These are phyloP conservation scores for Graphium colonna DNA, from an alignment of 2,888 invertebrate genomes.

Conservation along the genomic window DNA sequence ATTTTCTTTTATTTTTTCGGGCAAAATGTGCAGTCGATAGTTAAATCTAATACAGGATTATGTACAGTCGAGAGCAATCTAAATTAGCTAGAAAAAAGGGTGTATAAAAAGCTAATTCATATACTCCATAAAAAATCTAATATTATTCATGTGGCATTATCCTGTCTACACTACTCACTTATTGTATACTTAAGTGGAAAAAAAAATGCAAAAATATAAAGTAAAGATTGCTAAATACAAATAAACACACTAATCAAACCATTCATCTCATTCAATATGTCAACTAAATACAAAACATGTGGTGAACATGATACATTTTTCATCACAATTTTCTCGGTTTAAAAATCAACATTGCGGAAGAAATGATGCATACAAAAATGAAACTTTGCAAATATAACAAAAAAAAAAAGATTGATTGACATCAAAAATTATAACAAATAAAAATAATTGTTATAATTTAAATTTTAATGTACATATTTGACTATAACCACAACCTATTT, in stretches of 20 bases:
- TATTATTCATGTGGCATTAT: slow-evolving; percentile 2
- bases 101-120: slow-evolving; percentile 20
- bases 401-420: neutral
- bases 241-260: slow-evolving; percentile 6
- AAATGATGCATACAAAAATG: neutral
- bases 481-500: neutral
- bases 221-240: neutral
- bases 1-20: neutral
- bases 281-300: no score
- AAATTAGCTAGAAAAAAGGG: slow-evolving; percentile 16
- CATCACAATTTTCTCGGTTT: no score
- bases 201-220: neutral
- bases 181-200: neutral
- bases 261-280: neutral
- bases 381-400: neutral
- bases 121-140: slow-evolving; percentile 13
- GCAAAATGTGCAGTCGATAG: slow-evolving; percentile 1
- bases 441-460: neutral
- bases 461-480: neutral
- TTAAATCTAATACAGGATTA: slow-evolving; percentile 13
- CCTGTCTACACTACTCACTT: neutral
- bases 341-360: slow-evolving; percentile 2
- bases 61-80: slow-evolving; percentile 15
- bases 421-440: neutral
- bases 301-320: no score